These are phyloP conservation scores for Menidia menidia DNA, from an alignment of 2,797 vertebrate species.

Conservation along the genomic window DNA sequence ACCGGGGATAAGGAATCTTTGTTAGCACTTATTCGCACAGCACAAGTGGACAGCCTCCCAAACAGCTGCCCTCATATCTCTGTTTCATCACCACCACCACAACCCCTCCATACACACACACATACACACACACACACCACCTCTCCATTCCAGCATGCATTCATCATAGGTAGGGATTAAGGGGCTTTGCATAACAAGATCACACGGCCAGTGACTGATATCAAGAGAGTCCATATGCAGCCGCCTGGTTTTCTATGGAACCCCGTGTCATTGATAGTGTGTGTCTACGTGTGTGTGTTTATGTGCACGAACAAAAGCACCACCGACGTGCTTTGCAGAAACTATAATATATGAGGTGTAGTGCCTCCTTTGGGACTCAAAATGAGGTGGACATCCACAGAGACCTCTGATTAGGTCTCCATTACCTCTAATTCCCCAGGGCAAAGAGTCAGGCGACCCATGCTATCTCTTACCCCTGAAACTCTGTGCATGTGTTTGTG, in stretches of 20 bases:
- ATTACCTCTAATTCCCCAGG: slow-evolving; percentile 82
- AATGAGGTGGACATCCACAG: slow-evolving; percentile 91
- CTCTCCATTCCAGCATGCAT: slow-evolving; percentile 85
- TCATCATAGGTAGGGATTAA: slow-evolving; percentile 99
- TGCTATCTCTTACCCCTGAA: slow-evolving; percentile 79
- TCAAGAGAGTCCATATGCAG: slow-evolving; percentile 99
- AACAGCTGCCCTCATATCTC: slow-evolving; percentile 81
- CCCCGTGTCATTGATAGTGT: slow-evolving; percentile 91
- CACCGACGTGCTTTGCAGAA: slow-evolving; percentile 64
- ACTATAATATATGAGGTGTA: slow-evolving; percentile 78
- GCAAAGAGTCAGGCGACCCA: slow-evolving; percentile 81
- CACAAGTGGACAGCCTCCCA: slow-evolving; percentile 70
- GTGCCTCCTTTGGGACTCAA: slow-evolving; percentile 91
- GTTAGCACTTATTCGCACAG: slow-evolving; percentile 63
- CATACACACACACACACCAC: neutral
- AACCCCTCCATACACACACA: no score
- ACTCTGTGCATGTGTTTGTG: slow-evolving; percentile 68
- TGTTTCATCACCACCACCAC: slow-evolving; percentile 66
- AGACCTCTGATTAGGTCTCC: slow-evolving; percentile 92
- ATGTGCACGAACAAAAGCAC: slow-evolving; percentile 83
- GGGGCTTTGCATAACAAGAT: slow-evolving; percentile 99
- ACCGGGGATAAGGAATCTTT: slow-evolving; percentile 65
- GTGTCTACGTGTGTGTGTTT: slow-evolving; percentile 83
- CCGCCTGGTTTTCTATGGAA: slow-evolving; percentile 95
- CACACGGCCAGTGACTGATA: slow-evolving; percentile 99